These are phyloP conservation scores for Pagetopsis macropterus DNA, from an alignment of 2,797 vertebrate genomes.

Conservation along the genomic window DNA sequence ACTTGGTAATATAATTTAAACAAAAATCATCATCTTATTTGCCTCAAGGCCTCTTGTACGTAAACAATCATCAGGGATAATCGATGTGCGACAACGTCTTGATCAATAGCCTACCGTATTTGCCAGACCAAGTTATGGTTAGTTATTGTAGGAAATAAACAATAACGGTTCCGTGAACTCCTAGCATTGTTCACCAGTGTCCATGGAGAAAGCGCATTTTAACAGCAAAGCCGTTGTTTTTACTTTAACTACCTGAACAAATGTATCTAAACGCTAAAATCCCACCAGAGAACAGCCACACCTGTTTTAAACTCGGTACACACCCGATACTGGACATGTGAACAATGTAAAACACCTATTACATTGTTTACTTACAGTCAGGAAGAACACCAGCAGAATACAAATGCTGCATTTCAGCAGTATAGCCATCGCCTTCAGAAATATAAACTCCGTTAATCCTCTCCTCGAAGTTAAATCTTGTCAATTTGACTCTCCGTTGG, in stretches of 20 bases:
- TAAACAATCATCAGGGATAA: neutral
- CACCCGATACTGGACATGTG: too few species aligned
- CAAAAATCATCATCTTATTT: neutral
- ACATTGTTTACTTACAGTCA: constrained; percentile 59
- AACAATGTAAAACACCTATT: neutral
- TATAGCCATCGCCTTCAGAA: constrained; percentile 51
- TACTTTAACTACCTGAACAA: neutral
- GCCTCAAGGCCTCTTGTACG: neutral
- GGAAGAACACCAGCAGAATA: constrained; percentile 37
- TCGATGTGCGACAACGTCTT: neutral
- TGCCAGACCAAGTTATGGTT: neutral
- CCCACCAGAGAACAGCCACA: constrained; percentile 41
- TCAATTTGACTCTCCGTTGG: neutral
- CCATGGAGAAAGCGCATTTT: constrained; percentile 5
- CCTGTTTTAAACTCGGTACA: constrained; percentile 36
- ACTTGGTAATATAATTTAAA: neutral
- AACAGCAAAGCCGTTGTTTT: neutral
- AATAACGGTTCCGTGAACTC: neutral
- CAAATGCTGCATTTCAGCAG: constrained; percentile 25
- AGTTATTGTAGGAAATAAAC: neutral
- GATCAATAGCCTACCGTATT: neutral
- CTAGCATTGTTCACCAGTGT: neutral
- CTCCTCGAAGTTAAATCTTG: neutral
- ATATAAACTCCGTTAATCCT: neutral
- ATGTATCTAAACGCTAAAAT: fast-evolving